Evolutionary conservation across 1,140 invertebrate species (phyloP), one percentile per base, ranked within the genome.

Genomic region (Glossosoma conforme): DNA sequence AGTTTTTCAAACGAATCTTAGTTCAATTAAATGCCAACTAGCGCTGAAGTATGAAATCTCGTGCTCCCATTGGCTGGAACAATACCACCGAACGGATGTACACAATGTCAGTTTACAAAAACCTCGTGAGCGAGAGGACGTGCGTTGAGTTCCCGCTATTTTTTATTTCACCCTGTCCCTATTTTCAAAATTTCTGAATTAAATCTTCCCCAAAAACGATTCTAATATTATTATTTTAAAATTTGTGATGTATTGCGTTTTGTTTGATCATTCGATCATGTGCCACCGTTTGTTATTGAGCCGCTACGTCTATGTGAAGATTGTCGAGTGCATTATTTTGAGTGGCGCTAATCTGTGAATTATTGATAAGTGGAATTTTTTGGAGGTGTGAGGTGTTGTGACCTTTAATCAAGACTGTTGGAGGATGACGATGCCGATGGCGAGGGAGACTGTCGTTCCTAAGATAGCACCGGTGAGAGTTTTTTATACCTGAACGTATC

Each of bases 161-260:
- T 46, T 22, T 37, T 37, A 46, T 17, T 25, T 21, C 33, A 25
- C 11, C 19, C 18, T 9, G 38, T 11, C 17, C 8, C 19, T 37
- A 38, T 46, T 46, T 46, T 46, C 11, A 46, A 46, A n/a, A n/a
- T 46, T 46, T 22, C n/a, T 46, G 19, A 46, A 46, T 46, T 36
- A 46, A 46, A 22, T n/a, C 6, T 37, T 11, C 5, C 21, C 18
- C 11, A 13, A 19, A 22, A 25, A 14, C 32, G 15, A 3, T 19
- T 19, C 1, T 15, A 44, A 15, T 13, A 18, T 13, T 37, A 35
- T 46, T 20, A 25, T 37, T 32, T 46, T 32, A 20, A 33, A 24
- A 33, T 44, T 18, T 19, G 9, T 11, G 43, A 44, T 19, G 43
- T 8, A 35, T 37, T 46, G 14, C 17, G 18, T 20, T 46, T 13